phyloP scores from a whole-genome alignment of 2,797 vertebrate species.

The Onychomys arenicola region DNA sequence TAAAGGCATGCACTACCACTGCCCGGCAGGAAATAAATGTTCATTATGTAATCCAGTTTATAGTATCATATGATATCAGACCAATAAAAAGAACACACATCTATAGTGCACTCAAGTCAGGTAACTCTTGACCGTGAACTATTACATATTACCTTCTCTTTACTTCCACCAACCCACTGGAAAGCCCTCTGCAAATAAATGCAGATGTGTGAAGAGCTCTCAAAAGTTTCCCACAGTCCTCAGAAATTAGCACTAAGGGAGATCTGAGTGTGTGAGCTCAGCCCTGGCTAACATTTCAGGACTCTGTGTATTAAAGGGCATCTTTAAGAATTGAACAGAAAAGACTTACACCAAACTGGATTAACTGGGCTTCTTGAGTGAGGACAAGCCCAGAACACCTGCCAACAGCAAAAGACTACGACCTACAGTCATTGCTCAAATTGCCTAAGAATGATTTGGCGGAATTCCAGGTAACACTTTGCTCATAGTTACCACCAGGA shows the following conservation, averaged over 20 bases:
- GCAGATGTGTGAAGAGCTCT: conserved; percentile 46
- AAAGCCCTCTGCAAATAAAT: conserved; percentile 23
- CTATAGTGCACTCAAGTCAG: neutral
- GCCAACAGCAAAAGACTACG: conserved; percentile 65
- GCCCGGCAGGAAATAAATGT: neutral
- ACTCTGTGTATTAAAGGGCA: conserved; percentile 37
- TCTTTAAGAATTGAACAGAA: conserved; percentile 63
- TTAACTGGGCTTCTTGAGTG: conserved; percentile 59
- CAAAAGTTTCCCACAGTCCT: neutral
- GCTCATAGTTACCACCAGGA: conserved; percentile 63
- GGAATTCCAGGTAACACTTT: conserved; percentile 70
- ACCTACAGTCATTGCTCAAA: conserved; percentile 73
- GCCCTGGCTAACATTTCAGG: conserved; percentile 49
- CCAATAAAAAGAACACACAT: neutral
- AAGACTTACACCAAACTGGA: conserved; percentile 63
- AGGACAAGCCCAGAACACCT: conserved; percentile 74
- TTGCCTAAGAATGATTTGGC: conserved; percentile 64
- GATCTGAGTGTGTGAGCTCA: conserved; percentile 52
- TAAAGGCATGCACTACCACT: no score
- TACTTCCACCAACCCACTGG: conserved; percentile 20
- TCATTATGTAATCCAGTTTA: neutral
- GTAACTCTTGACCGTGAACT: neutral
- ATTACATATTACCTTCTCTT: neutral
- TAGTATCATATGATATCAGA: neutral
- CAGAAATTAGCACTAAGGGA: neutral